Evolutionary conservation across 53 echinoderm and acorn worm genomes (phyloP).

Genomic region (Paracentrotus lividus): DNA sequence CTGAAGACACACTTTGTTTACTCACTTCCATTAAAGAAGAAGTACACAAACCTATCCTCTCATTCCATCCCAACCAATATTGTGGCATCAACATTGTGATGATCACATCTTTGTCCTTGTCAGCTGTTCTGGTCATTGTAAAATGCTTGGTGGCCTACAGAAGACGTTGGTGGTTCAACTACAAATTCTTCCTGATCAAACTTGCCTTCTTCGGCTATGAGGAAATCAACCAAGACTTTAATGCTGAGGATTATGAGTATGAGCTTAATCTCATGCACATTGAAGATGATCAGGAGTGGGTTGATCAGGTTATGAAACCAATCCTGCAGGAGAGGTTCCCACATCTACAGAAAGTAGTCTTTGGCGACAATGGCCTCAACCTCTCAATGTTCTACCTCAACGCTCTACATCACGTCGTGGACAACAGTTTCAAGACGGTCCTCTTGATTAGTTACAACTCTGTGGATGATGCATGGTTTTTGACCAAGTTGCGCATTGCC

Average conservation of each 20-base stretch:
- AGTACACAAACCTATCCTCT: background rate
- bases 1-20: background rate
- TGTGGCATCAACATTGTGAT: background rate
- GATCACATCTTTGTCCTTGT: background rate
- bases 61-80: background rate
- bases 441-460: background rate
- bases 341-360: background rate
- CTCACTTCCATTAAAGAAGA: background rate
- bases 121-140: background rate
- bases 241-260: background rate
- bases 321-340: slow-evolving; percentile 17
- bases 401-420: background rate
- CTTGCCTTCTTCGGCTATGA: slow-evolving; percentile 6
- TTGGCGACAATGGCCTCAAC: background rate
- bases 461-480: background rate
- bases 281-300: slow-evolving; percentile 17
- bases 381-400: background rate
- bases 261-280: slow-evolving; percentile 9
- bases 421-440: slow-evolving; percentile 39
- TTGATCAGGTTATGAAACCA: background rate
- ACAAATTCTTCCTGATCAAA: slow-evolving; percentile 14
- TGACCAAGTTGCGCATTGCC: slow-evolving; percentile 40
- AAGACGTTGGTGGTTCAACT: background rate
- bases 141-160: background rate
- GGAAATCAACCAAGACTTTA: slow-evolving; percentile 17